Conservation (phyloP, 2,797 vertebrate genomes). For the Rallus crepitans region DNA sequence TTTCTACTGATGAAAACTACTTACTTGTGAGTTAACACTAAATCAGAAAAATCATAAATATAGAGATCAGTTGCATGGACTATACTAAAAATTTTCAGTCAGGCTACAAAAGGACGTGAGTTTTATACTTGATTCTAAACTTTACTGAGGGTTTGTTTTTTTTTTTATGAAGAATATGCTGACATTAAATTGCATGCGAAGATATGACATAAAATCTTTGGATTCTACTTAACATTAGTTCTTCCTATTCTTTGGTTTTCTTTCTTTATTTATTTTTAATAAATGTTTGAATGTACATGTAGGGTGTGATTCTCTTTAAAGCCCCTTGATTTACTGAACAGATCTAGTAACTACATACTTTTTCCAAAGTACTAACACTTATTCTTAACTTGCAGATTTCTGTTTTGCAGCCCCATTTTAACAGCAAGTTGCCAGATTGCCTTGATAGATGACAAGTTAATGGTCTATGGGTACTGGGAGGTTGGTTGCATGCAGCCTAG, state of each 20-base stretch:
- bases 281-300: not conserved
- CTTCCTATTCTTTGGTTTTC: not conserved
- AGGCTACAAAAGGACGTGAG: not conserved
- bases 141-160: not conserved
- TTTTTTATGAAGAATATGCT: not conserved
- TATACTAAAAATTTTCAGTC: not conserved
- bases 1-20: not conserved
- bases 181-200: not conserved
- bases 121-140: not conserved
- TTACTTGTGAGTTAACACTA: not conserved
- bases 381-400: not conserved
- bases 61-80: not conserved
- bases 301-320: not conserved
- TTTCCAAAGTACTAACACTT: not conserved
- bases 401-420: not conserved
- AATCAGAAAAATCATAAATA: not conserved
- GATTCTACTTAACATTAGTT: not conserved
- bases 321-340: not conserved
- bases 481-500: not conserved
- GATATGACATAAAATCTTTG: not conserved
- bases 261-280: not conserved
- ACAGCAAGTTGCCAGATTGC: not conserved
- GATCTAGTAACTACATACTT: not conserved
- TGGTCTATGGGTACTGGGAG: not conserved
- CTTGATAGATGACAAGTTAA: not conserved